Percentiles rank a stretch among this genome's conserved stretches.
Conservation (phyloP, 1,140 invertebrate species). For the Eumeta japonica region DNA sequence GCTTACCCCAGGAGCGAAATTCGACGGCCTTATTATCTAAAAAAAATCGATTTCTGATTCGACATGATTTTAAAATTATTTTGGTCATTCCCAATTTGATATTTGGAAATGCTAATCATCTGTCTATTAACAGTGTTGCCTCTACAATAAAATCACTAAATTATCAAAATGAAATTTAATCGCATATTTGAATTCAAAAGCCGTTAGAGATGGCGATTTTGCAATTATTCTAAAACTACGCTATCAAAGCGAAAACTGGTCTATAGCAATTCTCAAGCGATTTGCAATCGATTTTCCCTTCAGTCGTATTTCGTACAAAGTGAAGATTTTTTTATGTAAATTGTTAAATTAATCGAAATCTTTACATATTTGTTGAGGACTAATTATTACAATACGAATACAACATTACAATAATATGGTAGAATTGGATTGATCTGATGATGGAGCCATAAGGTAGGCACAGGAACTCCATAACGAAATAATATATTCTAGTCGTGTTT, state of each 20-base stretch:
- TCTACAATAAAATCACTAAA: background rate
- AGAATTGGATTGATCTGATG: background rate
- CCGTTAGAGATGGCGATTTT: constrained; percentile 1
- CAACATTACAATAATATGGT: background rate
- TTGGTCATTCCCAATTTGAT: too few relatives aligned
- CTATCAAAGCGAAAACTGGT: background rate
- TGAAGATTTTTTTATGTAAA: background rate
- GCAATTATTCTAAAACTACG: background rate
- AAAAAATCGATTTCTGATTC: too few relatives aligned
- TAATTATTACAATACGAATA: background rate
- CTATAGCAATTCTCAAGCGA: too few relatives aligned
- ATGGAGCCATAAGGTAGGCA: background rate
- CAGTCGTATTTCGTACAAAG: background rate
- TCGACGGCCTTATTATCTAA: too few relatives aligned
- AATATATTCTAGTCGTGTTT: too few relatives aligned
- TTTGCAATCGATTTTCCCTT: too few relatives aligned
- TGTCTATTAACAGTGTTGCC: too few relatives aligned
- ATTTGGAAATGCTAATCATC: too few relatives aligned
- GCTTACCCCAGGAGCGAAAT: too few relatives aligned
- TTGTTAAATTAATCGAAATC: background rate
- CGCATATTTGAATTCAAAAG: background rate
- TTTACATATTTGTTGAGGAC: background rate
- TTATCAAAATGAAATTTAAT: background rate
- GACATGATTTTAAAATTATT: too few relatives aligned
- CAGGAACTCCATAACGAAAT: background rate